Percentiles rank a stretch among this genome's conserved stretches.
Evolutionary conservation across 2,113 vertebrate genomes (phyloP).

Genomic region (human (Homo sapiens)): GRCh38 chrX:83101001-83101500

Average conservation of each 20-base stretch:
- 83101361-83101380: neutral
- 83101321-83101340: neutral
- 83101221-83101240: neutral
- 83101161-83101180: neutral
- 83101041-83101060: neutral
- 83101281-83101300: neutral
- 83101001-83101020: neutral
- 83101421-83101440: neutral
- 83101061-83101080: neutral
- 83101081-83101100: too few species aligned
- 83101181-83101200: neutral
- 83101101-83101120: too few species aligned
- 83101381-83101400: neutral
- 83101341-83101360: neutral
- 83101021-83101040: neutral
- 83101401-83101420: neutral
- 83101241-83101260: neutral
- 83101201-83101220: neutral
- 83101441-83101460: neutral
- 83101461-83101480: neutral
- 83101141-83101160: too few species aligned
- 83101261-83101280: neutral
- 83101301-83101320: neutral
- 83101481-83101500: too few species aligned
- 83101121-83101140: too few species aligned